phyloP scores from a whole-genome alignment of 2,888 invertebrate species.

The Drosophila formosana region DNA sequence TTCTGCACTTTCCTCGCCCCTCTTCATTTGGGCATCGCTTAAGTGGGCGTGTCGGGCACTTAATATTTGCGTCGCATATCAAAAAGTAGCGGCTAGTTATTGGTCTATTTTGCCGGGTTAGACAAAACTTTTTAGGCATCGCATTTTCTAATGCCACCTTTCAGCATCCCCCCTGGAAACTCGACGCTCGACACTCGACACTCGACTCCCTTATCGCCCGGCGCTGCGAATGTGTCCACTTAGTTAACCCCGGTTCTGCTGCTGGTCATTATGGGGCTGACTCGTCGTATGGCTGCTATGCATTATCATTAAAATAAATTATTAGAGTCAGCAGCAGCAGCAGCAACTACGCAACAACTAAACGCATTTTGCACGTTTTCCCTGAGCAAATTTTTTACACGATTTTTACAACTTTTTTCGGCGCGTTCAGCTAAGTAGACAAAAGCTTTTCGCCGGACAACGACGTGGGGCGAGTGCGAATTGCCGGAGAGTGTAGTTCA shows the following conservation, averaged over 20 bases:
- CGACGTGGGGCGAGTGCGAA: neutral
- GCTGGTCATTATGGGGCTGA: conserved; percentile 44
- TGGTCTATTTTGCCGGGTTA: conserved; percentile 49
- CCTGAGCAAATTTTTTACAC: conserved; percentile 77
- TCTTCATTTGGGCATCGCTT: conserved; percentile 22
- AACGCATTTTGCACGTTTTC: conserved; percentile 79
- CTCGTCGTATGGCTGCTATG: conserved; percentile 65
- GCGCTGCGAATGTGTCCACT: conserved; percentile 28
- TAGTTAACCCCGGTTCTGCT: conserved; percentile 33
- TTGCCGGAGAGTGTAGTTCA: conserved; percentile 8
- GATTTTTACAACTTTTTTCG: conserved; percentile 78
- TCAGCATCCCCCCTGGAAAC: neutral
- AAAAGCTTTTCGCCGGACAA: conserved; percentile 67
- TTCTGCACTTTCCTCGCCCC: neutral
- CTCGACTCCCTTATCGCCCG: conserved; percentile 1
- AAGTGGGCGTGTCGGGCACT: conserved; percentile 64
- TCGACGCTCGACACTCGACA: neutral
- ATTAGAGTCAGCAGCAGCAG: conserved; percentile 57
- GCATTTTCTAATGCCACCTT: conserved; percentile 17
- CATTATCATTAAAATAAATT: conserved; percentile 79
- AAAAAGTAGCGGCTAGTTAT: conserved; percentile 56
- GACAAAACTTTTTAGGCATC: conserved; percentile 35
- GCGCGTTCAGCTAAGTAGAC: conserved; percentile 68
- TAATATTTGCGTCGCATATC: conserved; percentile 60
- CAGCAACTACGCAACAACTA: conserved; percentile 52